These are phyloP conservation scores for Phallusia fumigata DNA, from an alignment of 23 tunicate genomes.

Conservation along the genomic window DNA sequence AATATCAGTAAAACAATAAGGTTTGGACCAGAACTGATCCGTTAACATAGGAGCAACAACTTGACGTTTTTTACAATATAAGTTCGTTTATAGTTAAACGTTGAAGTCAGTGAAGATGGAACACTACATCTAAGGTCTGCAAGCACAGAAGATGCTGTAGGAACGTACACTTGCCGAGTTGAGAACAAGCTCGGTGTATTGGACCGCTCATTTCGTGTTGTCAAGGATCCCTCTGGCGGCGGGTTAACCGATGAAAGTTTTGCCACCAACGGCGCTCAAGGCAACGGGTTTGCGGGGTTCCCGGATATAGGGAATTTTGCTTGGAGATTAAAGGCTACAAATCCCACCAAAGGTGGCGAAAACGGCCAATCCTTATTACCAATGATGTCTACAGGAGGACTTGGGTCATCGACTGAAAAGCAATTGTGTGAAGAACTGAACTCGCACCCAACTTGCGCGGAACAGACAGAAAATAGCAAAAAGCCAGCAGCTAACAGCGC, in stretches of 20 bases:
- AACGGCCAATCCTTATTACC: not conserved
- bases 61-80: too few relatives aligned
- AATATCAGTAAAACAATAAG: too few relatives aligned
- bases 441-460: not conserved
- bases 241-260: not conserved
- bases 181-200: slow-evolving; percentile 14
- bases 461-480: not conserved
- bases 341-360: not conserved
- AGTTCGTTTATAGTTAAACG: slow-evolving; percentile 9
- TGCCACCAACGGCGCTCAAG: not conserved
- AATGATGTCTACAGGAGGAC: not conserved
- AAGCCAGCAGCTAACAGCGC: not conserved
- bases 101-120: slow-evolving; percentile 8
- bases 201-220: slow-evolving; percentile 12
- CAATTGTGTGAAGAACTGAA: not conserved
- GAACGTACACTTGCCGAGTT: slow-evolving; percentile 35
- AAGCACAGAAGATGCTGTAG: not conserved
- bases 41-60: too few relatives aligned
- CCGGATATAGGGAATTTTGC: not conserved
- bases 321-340: not conserved
- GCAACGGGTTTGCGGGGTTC: not conserved
- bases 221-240: not conserved
- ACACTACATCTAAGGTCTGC: slow-evolving; percentile 18
- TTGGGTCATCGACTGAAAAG: not conserved
- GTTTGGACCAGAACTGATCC: too few relatives aligned